Base-by-base conservation (phyloP, 1,140 invertebrate genomes). In the Lasioglossum albipes region DNA sequence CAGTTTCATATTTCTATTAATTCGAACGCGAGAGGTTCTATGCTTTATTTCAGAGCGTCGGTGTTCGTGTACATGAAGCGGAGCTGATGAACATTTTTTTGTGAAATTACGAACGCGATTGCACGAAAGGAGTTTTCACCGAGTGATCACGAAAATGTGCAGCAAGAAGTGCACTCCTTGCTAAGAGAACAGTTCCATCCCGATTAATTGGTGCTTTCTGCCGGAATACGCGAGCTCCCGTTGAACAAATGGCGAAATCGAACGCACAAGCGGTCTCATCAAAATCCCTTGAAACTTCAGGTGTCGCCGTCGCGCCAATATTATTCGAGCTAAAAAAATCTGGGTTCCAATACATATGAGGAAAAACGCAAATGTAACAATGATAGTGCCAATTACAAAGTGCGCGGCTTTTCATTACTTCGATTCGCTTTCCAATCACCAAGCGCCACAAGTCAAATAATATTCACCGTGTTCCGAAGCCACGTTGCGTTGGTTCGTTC, bases 401-500 rank as follows among this genome's bases (percentile, higher is more conserved):
- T 78, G 64, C n/a, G 3, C 62, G 42, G 67, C 73, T 75, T 74
- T 83, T 74, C 64, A 80, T 83, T 83, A 80, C 65, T 80, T 49
- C 70, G 45, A 54, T 57, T 57, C 49, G 36, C 3, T 12, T 68
- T 74, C 79, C 62, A 80, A 59, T 74, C 76, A 22, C 49, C 52
- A 22, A 61, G 22, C 45, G 66, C 62, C 45, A 42, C 64, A 54
- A 82, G 36, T 59, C 27, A 82, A 79, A 80, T 82, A 82, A 79
- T 69, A 82, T 82, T 82, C 77, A 69, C 79, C 76, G 72, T 57
- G 61, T 69, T 82, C 70, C 49, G 49, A 12, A 65, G 41, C 36
- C 31, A 36, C 70, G 69, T 81, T 70, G 57, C 77, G 69, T 77
- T 70, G 65, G 61, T 22, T 7, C 61, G 70, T 27, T 13, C 52